Conservation (phyloP, 2,888 invertebrate genomes). For the Octonoba sinensis region DNA sequence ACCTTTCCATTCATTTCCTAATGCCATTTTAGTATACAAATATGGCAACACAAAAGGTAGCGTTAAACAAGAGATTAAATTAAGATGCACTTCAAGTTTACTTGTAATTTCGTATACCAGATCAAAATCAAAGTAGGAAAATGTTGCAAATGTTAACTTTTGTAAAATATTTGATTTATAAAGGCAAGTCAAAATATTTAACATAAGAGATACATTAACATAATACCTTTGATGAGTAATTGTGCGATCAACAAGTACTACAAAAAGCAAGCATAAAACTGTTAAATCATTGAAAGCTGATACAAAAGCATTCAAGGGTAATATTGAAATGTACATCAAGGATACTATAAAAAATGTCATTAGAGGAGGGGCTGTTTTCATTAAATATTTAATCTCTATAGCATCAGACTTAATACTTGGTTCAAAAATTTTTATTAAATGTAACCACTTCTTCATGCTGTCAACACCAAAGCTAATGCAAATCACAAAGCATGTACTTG, state of each 20-base stretch:
- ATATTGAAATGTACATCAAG: slow-evolving; percentile 25
- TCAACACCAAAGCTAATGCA: slow-evolving; percentile 41
- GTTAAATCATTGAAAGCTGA: slow-evolving; percentile 21
- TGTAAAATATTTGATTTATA: slow-evolving; percentile 41
- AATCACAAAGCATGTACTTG: slow-evolving; percentile 48
- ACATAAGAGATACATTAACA: slow-evolving; percentile 44
- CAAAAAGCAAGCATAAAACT: slow-evolving; percentile 41
- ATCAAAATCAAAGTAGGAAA: slow-evolving; percentile 42
- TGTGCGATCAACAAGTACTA: slow-evolving; percentile 51
- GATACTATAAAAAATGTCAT: slow-evolving; percentile 33
- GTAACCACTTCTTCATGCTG: slow-evolving; percentile 51
- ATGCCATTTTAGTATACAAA: slow-evolving; percentile 53
- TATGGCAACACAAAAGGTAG: slow-evolving; percentile 60
- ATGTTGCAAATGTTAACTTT: slow-evolving; percentile 8
- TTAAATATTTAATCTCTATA: slow-evolving; percentile 38
- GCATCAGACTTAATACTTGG: slow-evolving; percentile 37
- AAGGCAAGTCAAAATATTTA: slow-evolving; percentile 46
- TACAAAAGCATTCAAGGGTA: slow-evolving; percentile 22
- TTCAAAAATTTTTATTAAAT: slow-evolving; percentile 50
- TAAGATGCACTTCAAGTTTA: slow-evolving; percentile 46
- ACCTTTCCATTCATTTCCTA: slow-evolving; percentile 27
- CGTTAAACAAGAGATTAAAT: slow-evolving; percentile 49
- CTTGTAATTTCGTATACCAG: slow-evolving; percentile 32
- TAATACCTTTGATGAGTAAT: slow-evolving; percentile 41
- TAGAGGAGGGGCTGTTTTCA: slow-evolving; percentile 34